A percentile compares a stretch with the other conserved stretches of the same genome.
Evolutionary conservation across 2,797 vertebrate species (phyloP).

Genomic region (Tamandua tetradactyla): DNA sequence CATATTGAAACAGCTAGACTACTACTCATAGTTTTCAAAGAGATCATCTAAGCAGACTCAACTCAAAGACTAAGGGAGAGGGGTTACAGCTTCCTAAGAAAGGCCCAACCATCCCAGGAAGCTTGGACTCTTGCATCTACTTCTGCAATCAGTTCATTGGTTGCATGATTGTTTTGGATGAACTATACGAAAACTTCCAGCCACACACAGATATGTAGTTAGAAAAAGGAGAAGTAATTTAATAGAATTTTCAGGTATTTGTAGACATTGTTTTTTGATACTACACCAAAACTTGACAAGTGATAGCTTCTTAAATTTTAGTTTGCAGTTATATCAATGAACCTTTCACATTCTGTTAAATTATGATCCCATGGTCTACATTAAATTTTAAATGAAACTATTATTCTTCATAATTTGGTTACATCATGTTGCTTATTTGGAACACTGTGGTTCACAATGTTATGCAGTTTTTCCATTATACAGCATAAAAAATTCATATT

Average conservation of each 20-base stretch:
- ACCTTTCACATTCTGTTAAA: too few relatives aligned
- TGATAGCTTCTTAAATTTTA: neutral
- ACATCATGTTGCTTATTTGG: neutral
- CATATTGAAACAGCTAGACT: neutral
- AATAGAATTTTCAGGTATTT: neutral
- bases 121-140: too few relatives aligned
- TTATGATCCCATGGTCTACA: too few relatives aligned
- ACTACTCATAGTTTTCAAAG: neutral
- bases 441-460: neutral
- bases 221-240: neutral
- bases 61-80: neutral
- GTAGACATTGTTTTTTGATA: neutral
- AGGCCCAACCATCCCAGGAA: neutral
- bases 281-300: neutral
- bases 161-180: too few relatives aligned
- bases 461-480: neutral
- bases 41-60: neutral
- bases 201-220: neutral
- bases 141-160: too few relatives aligned
- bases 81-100: rapidly evolving
- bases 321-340: neutral
- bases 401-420: rapidly evolving
- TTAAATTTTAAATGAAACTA: neutral
- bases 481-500: neutral
- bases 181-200: neutral